These are phyloP conservation scores for Eulemur coronatus DNA, from an alignment of 2,797 vertebrate genomes.

Conservation along the genomic window DNA sequence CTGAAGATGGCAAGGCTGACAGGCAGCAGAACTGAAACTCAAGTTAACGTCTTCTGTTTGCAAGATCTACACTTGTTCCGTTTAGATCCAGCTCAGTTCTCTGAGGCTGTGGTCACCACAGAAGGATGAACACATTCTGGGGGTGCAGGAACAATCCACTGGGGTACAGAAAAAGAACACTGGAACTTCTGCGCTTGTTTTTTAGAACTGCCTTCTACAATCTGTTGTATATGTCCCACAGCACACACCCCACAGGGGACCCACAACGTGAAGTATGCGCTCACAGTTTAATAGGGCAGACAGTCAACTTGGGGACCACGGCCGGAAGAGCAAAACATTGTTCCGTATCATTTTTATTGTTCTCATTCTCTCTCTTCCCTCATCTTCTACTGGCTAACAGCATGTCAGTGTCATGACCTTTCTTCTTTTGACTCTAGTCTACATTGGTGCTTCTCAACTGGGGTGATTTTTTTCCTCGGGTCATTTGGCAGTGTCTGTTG, in stretches of 20 bases:
- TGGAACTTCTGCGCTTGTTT: background rate
- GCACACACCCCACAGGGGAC: background rate
- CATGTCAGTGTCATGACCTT: background rate
- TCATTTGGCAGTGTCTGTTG: background rate
- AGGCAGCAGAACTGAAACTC: background rate
- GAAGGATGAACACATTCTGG: background rate
- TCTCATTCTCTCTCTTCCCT: background rate
- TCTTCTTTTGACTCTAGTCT: background rate
- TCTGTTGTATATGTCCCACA: background rate
- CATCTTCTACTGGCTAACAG: background rate
- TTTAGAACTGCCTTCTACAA: background rate
- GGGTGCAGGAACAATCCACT: background rate
- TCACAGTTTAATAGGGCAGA: background rate
- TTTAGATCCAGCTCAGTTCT: background rate
- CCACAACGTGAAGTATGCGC: fast-evolving
- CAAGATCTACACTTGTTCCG: background rate
- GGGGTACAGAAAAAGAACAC: background rate
- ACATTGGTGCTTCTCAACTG: background rate
- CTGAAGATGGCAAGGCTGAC: background rate
- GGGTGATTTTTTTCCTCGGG: background rate
- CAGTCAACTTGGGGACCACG: background rate
- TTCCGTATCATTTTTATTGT: background rate
- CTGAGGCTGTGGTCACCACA: background rate
- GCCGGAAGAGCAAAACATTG: background rate
- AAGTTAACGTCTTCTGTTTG: background rate